Evolutionary conservation across 2,797 vertebrate genomes (phyloP).

Genomic region (Ceryle rudis): DNA sequence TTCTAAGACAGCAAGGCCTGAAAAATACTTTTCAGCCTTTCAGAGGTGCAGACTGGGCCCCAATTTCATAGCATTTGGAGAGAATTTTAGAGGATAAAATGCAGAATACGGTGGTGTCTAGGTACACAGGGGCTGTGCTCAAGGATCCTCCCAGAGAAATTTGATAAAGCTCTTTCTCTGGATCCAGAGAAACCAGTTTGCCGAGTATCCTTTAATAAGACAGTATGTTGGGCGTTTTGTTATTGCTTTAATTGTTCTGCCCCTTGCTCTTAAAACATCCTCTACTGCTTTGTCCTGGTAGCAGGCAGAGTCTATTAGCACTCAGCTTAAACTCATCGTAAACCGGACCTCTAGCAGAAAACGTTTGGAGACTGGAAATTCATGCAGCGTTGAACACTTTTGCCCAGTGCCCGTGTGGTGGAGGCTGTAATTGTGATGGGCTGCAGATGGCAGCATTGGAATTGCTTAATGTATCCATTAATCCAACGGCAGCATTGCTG

Average conservation of each 20-base stretch:
- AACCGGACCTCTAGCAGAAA: background rate
- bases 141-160: background rate
- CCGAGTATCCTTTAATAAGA: background rate
- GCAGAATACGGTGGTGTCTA: background rate
- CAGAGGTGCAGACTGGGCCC: background rate
- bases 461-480: no score
- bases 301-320: background rate
- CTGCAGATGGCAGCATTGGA: conserved; percentile 35
- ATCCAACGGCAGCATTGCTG: no score
- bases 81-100: background rate
- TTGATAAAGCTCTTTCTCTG: background rate
- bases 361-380: background rate
- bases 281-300: background rate
- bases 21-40: background rate
- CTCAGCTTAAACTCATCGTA: background rate
- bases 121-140: fast-evolving
- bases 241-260: background rate
- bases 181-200: background rate
- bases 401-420: background rate
- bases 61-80: background rate
- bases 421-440: background rate
- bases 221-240: background rate
- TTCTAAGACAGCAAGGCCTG: background rate
- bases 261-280: background rate
- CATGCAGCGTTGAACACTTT: background rate